Evolutionary conservation across 2,888 invertebrate species (phyloP), one percentile per base, ranked within the genome.

Genomic region (Gandaritis pyraliata): DNA sequence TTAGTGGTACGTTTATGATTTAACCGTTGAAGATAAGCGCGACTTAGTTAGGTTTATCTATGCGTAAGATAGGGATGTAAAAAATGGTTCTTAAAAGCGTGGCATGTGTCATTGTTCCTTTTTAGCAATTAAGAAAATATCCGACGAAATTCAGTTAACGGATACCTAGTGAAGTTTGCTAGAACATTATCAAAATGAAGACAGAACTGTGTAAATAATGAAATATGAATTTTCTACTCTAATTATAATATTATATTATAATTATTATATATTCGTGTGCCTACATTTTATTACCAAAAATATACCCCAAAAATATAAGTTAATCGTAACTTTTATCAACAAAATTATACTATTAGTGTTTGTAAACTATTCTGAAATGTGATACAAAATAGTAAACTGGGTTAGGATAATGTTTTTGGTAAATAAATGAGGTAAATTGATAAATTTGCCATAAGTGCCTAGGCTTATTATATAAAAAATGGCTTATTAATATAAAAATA

Each of bases 401-500:
- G 33, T 46, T 29, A 55, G 3, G 13, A 30, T 10, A 16, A 43
- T 59, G 48, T 59, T 53, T 58, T 58, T 53, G 54, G 46, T 53
- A 61, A 53, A 41, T 48, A 41, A 46, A 56, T 51, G 48, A 49
- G 23, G 38, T 51, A 29, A 15, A 41, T 45, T 49, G 54, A 46
- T 56, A 85, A 86, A 76, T 85, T 83, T 81, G 81, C 88, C 87
- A 80, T 83, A 86, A 87, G 88, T 89, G 88, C 89, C 89, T 90
- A 85, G 86, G 84, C 81, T 86, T 50, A 45, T 13, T n/a, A 29
- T 39, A 48, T 43, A 12, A 49, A 61, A 49, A 54, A 54, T 54
- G 23, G 49, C 53, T 53, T 53, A 41, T 47, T 39, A 58, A 23
- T 39, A 53, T 51, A 39, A 53, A 16, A 41, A 46, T 46, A 38